Conservation (phyloP, 2,888 invertebrate genomes). For the Pollenia labialis region DNA sequence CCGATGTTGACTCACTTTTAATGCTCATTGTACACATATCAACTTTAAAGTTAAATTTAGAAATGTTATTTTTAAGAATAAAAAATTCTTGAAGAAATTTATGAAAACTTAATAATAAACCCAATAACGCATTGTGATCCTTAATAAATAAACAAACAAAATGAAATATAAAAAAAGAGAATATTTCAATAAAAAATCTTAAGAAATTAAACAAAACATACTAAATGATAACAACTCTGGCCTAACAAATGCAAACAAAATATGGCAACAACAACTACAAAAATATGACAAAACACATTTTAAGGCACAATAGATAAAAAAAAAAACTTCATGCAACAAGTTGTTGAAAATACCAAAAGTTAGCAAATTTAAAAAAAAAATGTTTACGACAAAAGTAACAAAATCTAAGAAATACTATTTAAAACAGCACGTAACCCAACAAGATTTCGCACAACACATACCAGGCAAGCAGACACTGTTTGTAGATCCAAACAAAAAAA, state of each 20-base stretch:
- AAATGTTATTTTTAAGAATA: too few relatives aligned
- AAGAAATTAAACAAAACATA: background rate
- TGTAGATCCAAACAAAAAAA: background rate
- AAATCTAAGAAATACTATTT: constrained; percentile 16
- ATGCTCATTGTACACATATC: too few relatives aligned
- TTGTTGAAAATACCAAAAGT: constrained; percentile 67
- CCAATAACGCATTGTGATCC: background rate
- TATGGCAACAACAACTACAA: background rate
- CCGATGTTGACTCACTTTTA: too few relatives aligned
- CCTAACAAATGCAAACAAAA: constrained; percentile 21
- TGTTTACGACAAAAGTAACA: background rate
- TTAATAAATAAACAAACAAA: background rate
- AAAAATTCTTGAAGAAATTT: too few relatives aligned
- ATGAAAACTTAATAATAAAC: too few relatives aligned
- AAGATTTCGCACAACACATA: constrained; percentile 27
- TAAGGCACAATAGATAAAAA: background rate
- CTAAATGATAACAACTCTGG: background rate
- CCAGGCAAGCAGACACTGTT: background rate
- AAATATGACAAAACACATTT: background rate
- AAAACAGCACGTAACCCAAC: constrained; percentile 28
- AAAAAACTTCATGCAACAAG: constrained; percentile 37
- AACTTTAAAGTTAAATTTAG: too few relatives aligned
- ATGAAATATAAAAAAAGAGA: background rate
- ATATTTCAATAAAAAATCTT: background rate
- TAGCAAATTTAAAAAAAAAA: constrained; percentile 37